Evolutionary conservation across 2,888 invertebrate genomes (phyloP).

Genomic region (Sturmia bella): DNA sequence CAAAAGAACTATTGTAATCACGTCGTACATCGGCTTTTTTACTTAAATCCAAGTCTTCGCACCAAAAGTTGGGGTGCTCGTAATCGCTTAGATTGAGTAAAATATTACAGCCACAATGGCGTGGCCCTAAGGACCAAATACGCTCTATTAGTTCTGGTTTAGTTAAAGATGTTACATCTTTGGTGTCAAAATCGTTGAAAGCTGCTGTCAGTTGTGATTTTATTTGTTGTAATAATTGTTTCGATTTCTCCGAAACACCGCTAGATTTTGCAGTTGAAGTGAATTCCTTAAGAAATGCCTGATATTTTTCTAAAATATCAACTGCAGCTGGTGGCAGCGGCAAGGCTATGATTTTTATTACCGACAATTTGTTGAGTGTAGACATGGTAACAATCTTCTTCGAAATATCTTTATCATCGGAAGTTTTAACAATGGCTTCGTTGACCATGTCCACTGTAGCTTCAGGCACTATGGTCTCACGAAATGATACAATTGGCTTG

Average conservation of each 20-base stretch:
- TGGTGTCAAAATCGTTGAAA: conserved; percentile 84
- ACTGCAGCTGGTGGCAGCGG: conserved; percentile 89
- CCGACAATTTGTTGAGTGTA: conserved; percentile 88
- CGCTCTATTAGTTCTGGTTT: conserved; percentile 83
- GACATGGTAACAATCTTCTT: conserved; percentile 84
- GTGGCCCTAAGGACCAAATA: conserved; percentile 96
- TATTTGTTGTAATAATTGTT: conserved; percentile 73
- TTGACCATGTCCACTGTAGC: conserved; percentile 93
- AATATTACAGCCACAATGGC: conserved; percentile 93
- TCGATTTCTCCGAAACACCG: conserved; percentile 77
- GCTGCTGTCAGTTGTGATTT: conserved; percentile 84
- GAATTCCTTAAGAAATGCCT: conserved; percentile 85
- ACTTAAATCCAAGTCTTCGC: conserved; percentile 62
- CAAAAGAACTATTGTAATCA: conserved; percentile 89
- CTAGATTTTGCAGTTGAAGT: conserved; percentile 73
- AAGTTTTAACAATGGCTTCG: conserved; percentile 88
- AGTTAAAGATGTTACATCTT: conserved; percentile 83
- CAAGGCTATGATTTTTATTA: conserved; percentile 88
- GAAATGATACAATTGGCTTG: conserved; percentile 96
- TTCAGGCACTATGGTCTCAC: conserved; percentile 94
- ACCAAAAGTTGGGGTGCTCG: conserved; percentile 85
- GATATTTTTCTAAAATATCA: conserved; percentile 87
- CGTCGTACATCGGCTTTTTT: conserved; percentile 83
- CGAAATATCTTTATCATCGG: conserved; percentile 81
- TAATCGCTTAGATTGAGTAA: conserved; percentile 90